Percentiles rank a stretch among this genome's conserved stretches.
phyloP scores from a whole-genome alignment of 2,797 vertebrate genomes.

The Sebastes minor region DNA sequence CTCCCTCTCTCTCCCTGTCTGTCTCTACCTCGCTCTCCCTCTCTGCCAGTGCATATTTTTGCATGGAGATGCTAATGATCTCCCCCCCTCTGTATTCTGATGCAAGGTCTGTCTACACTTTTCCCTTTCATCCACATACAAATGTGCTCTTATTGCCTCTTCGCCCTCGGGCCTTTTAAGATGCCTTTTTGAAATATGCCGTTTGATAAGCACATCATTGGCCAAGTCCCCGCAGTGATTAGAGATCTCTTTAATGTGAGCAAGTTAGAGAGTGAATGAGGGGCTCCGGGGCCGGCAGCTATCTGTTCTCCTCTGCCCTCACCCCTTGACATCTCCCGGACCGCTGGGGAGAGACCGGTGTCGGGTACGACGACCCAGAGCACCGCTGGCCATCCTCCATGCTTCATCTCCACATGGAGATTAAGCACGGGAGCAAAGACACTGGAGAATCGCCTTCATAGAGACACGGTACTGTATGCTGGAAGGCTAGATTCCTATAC shows the following conservation, averaged over 20 bases:
- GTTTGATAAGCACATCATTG: constrained; percentile 89
- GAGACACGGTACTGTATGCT: constrained; percentile 57
- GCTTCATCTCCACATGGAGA: constrained; percentile 54
- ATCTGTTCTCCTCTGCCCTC: constrained; percentile 67
- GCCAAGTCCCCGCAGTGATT: constrained; percentile 87
- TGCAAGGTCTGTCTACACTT: constrained; percentile 86
- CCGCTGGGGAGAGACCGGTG: constrained; percentile 34
- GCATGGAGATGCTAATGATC: constrained; percentile 83
- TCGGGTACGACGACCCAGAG: constrained; percentile 32
- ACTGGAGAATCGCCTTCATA: constrained; percentile 58
- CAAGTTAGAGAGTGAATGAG: constrained; percentile 75
- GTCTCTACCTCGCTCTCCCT: constrained; percentile 58
- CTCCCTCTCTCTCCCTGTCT: constrained; percentile 42
- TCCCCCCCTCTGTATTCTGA: constrained; percentile 82
- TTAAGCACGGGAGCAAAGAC: constrained; percentile 51
- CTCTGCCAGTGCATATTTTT: constrained; percentile 70
- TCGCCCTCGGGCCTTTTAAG: constrained; percentile 86
- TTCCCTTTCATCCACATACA: constrained; percentile 87
- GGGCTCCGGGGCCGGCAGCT: constrained; percentile 63
- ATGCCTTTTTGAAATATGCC: constrained; percentile 89
- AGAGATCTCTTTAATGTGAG: constrained; percentile 85
- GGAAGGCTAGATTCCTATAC: constrained; percentile 61
- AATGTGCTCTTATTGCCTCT: constrained; percentile 88
- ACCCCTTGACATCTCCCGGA: constrained; percentile 58
- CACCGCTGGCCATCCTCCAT: constrained; percentile 31